These are phyloP conservation scores for Heterodera filipjevi DNA, from an alignment of 2,888 invertebrate genomes.

Conservation along the genomic window DNA sequence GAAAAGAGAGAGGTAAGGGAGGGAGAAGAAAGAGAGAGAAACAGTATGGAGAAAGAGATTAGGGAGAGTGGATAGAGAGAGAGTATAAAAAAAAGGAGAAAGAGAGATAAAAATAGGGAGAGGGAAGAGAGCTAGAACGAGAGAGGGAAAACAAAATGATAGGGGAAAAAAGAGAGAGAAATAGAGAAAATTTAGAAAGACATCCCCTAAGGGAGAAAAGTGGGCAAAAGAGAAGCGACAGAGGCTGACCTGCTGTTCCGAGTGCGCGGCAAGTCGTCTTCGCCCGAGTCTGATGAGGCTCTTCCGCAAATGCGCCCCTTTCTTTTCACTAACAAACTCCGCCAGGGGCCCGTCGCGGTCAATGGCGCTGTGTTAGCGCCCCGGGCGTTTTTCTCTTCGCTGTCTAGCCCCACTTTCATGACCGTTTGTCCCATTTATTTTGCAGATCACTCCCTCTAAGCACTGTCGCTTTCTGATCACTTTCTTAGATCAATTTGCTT, in stretches of 20 bases:
- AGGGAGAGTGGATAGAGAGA: too few relatives aligned
- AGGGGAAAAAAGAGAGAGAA: neutral
- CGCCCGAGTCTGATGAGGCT: neutral
- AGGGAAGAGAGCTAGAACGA: neutral
- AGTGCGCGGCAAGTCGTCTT: neutral
- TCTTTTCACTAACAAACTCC: constrained; percentile 25
- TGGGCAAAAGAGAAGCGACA: neutral
- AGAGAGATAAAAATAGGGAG: too few relatives aligned
- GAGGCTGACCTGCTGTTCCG: neutral
- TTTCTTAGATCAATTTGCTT: constrained; percentile 24
- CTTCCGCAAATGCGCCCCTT: constrained; percentile 1
- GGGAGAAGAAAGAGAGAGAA: too few relatives aligned
- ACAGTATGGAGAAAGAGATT: too few relatives aligned
- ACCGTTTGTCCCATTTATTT: neutral
- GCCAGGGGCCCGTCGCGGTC: constrained; percentile 12
- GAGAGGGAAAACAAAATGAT: neutral
- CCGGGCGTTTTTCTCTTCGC: constrained; percentile 24
- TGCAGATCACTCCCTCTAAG: neutral
- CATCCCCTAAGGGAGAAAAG: neutral
- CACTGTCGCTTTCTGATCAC: neutral
- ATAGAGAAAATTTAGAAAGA: too few relatives aligned
- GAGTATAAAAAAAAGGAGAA: too few relatives aligned
- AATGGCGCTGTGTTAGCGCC: constrained; percentile 29
- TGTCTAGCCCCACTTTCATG: constrained; percentile 34
- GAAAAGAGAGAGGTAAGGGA: too few relatives aligned